Evolutionary conservation across 2,888 invertebrate species (phyloP).

Genomic region (Rosalia funebris): DNA sequence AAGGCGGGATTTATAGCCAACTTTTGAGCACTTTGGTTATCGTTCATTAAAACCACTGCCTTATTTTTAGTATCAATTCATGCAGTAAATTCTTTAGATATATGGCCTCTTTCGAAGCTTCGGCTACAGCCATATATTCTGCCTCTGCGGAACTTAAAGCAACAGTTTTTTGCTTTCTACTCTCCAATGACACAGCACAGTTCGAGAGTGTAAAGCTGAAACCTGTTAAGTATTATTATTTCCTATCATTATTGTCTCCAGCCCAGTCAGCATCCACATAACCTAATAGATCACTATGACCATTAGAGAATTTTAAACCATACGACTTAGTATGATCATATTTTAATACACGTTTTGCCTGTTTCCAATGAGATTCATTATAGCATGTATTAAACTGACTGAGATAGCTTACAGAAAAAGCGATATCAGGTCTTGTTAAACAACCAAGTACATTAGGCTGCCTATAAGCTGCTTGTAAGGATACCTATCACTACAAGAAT

Average conservation of each 20-base stretch:
- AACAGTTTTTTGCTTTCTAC: slow-evolving; percentile 48
- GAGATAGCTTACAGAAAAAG: slow-evolving; percentile 27
- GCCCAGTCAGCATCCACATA: slow-evolving; percentile 42
- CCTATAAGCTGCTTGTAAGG: slow-evolving; percentile 35
- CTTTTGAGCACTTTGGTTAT: slow-evolving; percentile 41
- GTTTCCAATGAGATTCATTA: slow-evolving; percentile 30
- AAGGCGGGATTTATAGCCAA: slow-evolving; percentile 35
- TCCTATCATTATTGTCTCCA: slow-evolving; percentile 47
- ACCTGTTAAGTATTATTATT: slow-evolving; percentile 58
- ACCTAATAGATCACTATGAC: slow-evolving; percentile 31
- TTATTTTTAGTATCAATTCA: slow-evolving; percentile 29
- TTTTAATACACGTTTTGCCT: slow-evolving; percentile 32
- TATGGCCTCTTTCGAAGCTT: slow-evolving; percentile 46
- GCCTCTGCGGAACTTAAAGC: slow-evolving; percentile 50
- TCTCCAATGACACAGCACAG: slow-evolving; percentile 47
- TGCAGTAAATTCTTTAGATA: slow-evolving; percentile 34
- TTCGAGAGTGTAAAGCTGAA: slow-evolving; percentile 45
- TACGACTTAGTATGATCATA: slow-evolving; percentile 35
- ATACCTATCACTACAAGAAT: not conserved
- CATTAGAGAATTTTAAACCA: slow-evolving; percentile 33
- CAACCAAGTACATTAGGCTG: slow-evolving; percentile 33
- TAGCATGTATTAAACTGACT: slow-evolving; percentile 37
- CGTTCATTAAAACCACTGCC: slow-evolving; percentile 31
- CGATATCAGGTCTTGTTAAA: slow-evolving; percentile 38
- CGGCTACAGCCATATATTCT: slow-evolving; percentile 47